phyloP scores from a whole-genome alignment of 2,797 vertebrate species.

The Propithecus perrieri region DNA sequence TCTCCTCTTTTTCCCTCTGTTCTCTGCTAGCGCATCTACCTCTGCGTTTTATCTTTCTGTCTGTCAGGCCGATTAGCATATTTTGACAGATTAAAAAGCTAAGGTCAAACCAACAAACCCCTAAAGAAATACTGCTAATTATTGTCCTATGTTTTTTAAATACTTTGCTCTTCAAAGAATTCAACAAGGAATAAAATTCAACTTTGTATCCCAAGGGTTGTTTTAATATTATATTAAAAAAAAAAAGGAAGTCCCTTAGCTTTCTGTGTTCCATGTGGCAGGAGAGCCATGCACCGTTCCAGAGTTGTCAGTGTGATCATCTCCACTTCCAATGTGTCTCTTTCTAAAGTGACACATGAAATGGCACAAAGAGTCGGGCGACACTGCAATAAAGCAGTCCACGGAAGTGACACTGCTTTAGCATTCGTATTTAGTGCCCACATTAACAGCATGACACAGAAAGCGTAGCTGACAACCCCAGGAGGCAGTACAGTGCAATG shows the following conservation, averaged over 20 bases:
- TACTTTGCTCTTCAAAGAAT: conserved; percentile 86
- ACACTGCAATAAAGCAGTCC: too few species aligned
- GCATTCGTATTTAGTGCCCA: fast-evolving
- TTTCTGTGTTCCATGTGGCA: background rate
- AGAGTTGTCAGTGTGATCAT: background rate
- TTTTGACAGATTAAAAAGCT: conserved; percentile 87
- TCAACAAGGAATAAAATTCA: conserved; percentile 82
- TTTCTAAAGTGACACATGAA: conserved; percentile 45
- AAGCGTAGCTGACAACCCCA: background rate
- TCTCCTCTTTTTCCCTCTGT: conserved; percentile 67
- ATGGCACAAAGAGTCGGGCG: background rate
- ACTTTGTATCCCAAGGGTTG: conserved; percentile 79
- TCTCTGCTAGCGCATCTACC: conserved; percentile 75
- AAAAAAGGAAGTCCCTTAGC: background rate
- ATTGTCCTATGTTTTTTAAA: conserved; percentile 87
- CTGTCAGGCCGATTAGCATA: conserved; percentile 85
- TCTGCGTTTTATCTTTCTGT: conserved; percentile 84
- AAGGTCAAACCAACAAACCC: conserved; percentile 87
- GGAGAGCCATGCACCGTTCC: conserved; percentile 51
- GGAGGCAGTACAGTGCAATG: fast-evolving
- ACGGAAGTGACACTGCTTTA: background rate
- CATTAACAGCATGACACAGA: background rate
- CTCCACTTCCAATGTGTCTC: conserved; percentile 43
- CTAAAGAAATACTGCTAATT: conserved; percentile 87
- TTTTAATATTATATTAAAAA: conserved; percentile 66